Evolutionary conservation across 2,113 vertebrate genomes (phyloP), one percentile per base, ranked within the genome.

Genomic region (Erythrocercus mccallii): DNA sequence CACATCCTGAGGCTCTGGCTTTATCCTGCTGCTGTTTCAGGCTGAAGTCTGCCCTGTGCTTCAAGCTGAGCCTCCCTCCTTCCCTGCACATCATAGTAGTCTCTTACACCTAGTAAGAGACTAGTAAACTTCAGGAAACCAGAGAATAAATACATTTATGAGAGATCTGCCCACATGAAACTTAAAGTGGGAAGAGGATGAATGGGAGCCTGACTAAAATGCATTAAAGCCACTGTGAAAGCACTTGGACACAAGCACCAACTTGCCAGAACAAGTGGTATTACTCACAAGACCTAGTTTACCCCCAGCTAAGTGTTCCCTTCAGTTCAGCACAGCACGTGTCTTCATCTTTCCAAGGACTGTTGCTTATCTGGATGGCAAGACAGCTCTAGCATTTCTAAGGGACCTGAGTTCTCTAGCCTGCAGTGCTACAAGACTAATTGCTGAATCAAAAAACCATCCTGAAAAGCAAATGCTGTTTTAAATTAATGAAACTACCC

Each of bases 281-380:
- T 71, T 90, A 88, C 28, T 78, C 68, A 82, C 8, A 42, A 1
- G 4, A 69, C 28, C 2, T 1, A 54, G 23, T 76, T 76, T 33
- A 73, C 21, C 38, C 56, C 16, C 2, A 3, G 50, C 40, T 44
- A 51, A 58, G 5, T 66, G 35, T 1, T 82, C 84, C 38, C 53
- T 48, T 37, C 22, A 76, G 48, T 53, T 50, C 71, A 51, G 28
- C 0, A 2, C 10, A 35, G 47, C 21, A 38, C 2, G 0, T 5
- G 68, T 4, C 4, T 25, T 37, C 35, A 10, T 24, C 53, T 44
- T 76, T 45, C 1, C 2, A 71, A 37, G 28, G 21, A 53, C 21
- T 69, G 47, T 53, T 81, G 15, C 69, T 42, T 45, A 38, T 28
- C 23, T 24, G 21, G 20, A 69, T 12, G 5, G 2, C 30, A 60